These are phyloP conservation scores for Podilymbus podiceps DNA, from an alignment of 2,113 vertebrate genomes.

Conservation along the genomic window DNA sequence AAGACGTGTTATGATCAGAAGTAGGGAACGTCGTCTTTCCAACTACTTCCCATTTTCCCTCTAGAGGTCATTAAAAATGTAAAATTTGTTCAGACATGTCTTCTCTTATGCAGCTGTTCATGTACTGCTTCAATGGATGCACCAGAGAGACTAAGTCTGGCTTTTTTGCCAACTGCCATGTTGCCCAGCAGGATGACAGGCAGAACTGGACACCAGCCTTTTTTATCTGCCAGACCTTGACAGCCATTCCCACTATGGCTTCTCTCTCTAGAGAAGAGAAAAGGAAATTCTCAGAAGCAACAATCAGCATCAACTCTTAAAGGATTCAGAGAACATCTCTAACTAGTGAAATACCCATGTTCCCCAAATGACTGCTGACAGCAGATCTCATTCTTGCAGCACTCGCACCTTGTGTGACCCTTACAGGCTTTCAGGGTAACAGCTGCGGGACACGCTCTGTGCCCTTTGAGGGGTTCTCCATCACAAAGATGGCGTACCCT, in stretches of 20 bases:
- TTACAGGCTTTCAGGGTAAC: not conserved
- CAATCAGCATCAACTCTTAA: not conserved
- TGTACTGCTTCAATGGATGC: not conserved
- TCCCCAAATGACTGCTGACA: not conserved
- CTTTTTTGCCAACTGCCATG: not conserved
- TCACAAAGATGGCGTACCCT: not conserved
- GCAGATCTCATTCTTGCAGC: not conserved
- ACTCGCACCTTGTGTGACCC: not conserved
- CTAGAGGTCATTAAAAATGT: not conserved
- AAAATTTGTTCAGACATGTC: not conserved
- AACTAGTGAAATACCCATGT: fast-evolving
- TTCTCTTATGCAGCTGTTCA: not conserved
- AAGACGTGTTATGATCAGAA: not conserved
- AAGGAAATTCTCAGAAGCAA: not conserved
- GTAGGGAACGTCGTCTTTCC: not conserved
- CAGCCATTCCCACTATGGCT: not conserved
- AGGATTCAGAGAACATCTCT: not conserved
- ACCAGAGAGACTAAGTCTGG: not conserved
- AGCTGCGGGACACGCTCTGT: fast-evolving
- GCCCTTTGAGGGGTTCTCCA: not conserved
- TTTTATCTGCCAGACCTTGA: not conserved
- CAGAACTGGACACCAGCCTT: not conserved
- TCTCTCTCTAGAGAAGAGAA: not conserved
- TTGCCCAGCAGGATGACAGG: not conserved
- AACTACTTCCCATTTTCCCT: not conserved